Evolutionary conservation across 2,888 invertebrate species (phyloP).

Genomic region (Lapara coniferarum): DNA sequence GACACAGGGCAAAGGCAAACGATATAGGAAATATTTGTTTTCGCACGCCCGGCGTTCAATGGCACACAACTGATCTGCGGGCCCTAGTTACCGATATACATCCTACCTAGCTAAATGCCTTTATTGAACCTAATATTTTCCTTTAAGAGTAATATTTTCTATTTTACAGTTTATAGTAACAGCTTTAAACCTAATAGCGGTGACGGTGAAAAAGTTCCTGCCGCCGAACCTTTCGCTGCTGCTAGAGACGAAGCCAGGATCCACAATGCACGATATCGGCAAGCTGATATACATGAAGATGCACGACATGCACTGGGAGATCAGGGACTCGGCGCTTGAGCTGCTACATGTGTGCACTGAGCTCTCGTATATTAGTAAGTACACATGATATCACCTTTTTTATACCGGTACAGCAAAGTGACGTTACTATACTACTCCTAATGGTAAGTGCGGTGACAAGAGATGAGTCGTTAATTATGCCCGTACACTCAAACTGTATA

Average conservation of each 20-base stretch:
- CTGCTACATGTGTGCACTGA: slow-evolving; percentile 87
- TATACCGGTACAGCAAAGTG: no score
- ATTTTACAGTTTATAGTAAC: slow-evolving; percentile 86
- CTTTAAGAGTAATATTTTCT: slow-evolving; percentile 4
- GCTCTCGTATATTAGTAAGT: slow-evolving; percentile 88
- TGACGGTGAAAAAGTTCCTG: slow-evolving; percentile 89
- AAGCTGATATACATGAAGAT: slow-evolving; percentile 87
- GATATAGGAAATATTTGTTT: no score
- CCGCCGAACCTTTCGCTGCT: slow-evolving; percentile 90
- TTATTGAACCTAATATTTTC: background rate
- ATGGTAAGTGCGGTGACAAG: no score
- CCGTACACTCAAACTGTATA: no score
- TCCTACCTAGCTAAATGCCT: no score
- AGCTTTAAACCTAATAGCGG: slow-evolving; percentile 86
- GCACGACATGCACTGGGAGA: slow-evolving; percentile 90
- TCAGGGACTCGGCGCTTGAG: slow-evolving; percentile 90
- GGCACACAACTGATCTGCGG: no score
- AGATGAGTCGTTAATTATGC: no score
- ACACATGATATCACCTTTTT: background rate
- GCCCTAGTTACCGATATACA: no score
- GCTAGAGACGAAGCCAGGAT: slow-evolving; percentile 86
- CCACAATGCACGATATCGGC: slow-evolving; percentile 86
- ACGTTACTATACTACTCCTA: no score
- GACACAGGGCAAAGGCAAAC: no score
- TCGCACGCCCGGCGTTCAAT: no score